Evolutionary conservation across 2,888 invertebrate species (phyloP).

Genomic region (Heliconius erato): DNA sequence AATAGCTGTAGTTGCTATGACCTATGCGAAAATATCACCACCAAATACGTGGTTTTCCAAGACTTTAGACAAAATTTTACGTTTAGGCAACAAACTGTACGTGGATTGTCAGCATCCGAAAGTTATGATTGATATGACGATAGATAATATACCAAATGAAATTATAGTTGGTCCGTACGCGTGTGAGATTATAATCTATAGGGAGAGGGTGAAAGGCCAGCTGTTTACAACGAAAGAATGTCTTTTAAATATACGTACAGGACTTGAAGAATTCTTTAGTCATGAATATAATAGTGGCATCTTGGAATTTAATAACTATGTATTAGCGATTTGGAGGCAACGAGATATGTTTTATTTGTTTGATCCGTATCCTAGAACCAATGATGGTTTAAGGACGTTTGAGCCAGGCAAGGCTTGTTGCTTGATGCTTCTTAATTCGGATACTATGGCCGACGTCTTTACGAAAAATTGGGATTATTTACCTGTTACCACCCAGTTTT

Average conservation of each 20-base stretch:
- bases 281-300: slow-evolving; percentile 82
- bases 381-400: slow-evolving; percentile 82
- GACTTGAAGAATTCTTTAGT: slow-evolving; percentile 83
- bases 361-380: slow-evolving; percentile 88
- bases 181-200: slow-evolving; percentile 86
- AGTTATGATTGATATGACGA: slow-evolving; percentile 77
- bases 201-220: slow-evolving; percentile 81
- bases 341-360: slow-evolving; percentile 87
- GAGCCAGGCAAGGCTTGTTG: slow-evolving; percentile 87
- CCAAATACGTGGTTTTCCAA: slow-evolving; percentile 86
- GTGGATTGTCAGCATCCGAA: slow-evolving; percentile 82
- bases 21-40: slow-evolving; percentile 88
- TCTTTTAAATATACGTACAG: slow-evolving; percentile 78
- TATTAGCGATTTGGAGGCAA: slow-evolving; percentile 88
- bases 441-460: slow-evolving; percentile 84
- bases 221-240: slow-evolving; percentile 83
- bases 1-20: slow-evolving; percentile 86
- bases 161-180: slow-evolving; percentile 85
- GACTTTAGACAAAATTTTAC: slow-evolving; percentile 86
- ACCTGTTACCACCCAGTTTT: slow-evolving; percentile 79
- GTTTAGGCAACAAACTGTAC: slow-evolving; percentile 86
- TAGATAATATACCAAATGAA: slow-evolving; percentile 85
- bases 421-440: slow-evolving; percentile 87
- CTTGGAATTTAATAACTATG: slow-evolving; percentile 86
- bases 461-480: slow-evolving; percentile 83